Percentiles rank a stretch among this genome's conserved stretches.
These are phyloP conservation scores for Semicossyphus pulcher DNA, from an alignment of 2,113 vertebrate species.

Conservation along the genomic window DNA sequence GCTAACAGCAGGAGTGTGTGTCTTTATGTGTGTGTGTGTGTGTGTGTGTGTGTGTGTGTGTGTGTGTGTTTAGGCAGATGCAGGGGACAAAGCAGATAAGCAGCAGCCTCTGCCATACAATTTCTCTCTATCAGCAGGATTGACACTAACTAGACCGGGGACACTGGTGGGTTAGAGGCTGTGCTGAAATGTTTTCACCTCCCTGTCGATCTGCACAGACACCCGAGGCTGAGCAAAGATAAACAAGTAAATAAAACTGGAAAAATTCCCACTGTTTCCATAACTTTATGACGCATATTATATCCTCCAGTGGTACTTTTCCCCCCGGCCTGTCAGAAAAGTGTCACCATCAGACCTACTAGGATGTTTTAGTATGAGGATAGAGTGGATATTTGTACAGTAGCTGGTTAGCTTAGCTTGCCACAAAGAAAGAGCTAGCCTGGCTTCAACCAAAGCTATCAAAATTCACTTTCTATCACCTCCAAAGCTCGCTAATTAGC, in stretches of 20 bases:
- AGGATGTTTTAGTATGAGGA: neutral
- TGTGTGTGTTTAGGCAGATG: conserved; percentile 31
- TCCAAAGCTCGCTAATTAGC: neutral
- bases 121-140: conserved; percentile 55
- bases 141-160: conserved; percentile 37
- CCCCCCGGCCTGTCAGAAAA: neutral
- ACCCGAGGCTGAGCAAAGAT: neutral
- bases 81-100: conserved; percentile 66
- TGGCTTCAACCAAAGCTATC: no score
- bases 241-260: neutral
- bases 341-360: neutral
- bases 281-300: neutral
- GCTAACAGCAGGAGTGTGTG: conserved; percentile 29
- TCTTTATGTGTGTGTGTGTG: conserved; percentile 23
- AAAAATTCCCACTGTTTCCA: neutral
- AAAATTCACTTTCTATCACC: neutral
- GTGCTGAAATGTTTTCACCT: conserved; percentile 35
- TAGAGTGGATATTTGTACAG: neutral
- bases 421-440: neutral
- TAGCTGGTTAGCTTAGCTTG: neutral
- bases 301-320: neutral
- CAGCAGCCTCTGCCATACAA: conserved; percentile 46
- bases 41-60: conserved; percentile 29
- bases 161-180: conserved; percentile 32
- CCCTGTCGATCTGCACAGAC: conserved; percentile 13